Evolutionary conservation across 2,113 vertebrate species (phyloP).

Genomic region (Synchiropus splendidus): DNA sequence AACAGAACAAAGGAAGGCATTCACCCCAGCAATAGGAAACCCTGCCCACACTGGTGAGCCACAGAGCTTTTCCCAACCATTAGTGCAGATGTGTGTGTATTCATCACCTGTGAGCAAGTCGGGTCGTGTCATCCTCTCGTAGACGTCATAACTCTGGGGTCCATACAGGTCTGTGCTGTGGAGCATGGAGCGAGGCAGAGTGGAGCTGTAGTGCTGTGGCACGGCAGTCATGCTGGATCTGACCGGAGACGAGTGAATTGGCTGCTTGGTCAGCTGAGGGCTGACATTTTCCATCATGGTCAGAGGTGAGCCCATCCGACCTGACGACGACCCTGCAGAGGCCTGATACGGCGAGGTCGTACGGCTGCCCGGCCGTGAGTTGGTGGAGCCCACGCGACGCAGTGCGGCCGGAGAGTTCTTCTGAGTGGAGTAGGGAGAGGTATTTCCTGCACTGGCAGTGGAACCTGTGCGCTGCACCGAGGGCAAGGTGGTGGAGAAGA

Average conservation of each 20-base stretch:
- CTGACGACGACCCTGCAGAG: conserved; percentile 36
- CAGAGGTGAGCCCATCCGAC: conserved; percentile 77
- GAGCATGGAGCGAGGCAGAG: conserved; percentile 73
- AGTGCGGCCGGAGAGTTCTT: conserved; percentile 77
- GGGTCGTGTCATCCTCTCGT: conserved; percentile 86
- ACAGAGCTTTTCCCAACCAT: too few species aligned
- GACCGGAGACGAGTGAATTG: conserved; percentile 68
- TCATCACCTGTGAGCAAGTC: conserved; percentile 82
- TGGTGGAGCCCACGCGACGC: conserved; percentile 73
- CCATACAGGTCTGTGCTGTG: conserved; percentile 76
- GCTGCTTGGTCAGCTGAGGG: conserved; percentile 75
- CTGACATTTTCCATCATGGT: conserved; percentile 66
- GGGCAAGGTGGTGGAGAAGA: conserved; percentile 82
- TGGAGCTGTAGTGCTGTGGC: conserved; percentile 82
- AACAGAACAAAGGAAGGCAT: too few species aligned
- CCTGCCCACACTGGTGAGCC: too few species aligned
- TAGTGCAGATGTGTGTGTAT: conserved; percentile 6
- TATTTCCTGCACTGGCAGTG: conserved; percentile 4
- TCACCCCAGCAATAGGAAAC: too few species aligned
- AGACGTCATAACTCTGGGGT: conserved; percentile 81
- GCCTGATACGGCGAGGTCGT: conserved; percentile 71
- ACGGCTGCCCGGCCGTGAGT: conserved; percentile 62
- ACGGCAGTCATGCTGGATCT: conserved; percentile 83
- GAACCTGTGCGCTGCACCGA: conserved; percentile 62
- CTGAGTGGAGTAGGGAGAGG: conserved; percentile 73